Evolutionary conservation across 2,797 vertebrate genomes (phyloP), one percentile per base, ranked within the genome.

Genomic region (Periophthalmus magnuspinnatus): DNA sequence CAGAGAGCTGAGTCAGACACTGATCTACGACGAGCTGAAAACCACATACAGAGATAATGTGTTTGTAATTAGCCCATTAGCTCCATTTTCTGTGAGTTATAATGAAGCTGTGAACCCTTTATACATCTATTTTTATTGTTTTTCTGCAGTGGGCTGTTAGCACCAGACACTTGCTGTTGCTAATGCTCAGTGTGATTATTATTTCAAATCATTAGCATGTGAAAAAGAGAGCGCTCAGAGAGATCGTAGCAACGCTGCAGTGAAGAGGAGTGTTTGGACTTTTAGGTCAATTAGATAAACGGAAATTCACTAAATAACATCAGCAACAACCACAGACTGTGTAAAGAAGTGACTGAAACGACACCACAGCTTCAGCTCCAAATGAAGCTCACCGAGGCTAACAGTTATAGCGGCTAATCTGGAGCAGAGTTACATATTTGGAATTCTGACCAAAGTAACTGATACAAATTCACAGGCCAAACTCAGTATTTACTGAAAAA

Each of bases 51-150:
- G 50, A 52, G 19, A n/a, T 45, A 45, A 45, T 52, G n/a, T 28
- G n/a, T 62, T 62, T 14, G 1, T n/a, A 62, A 62, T 62, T 62
- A 61, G 11, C 34, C 36, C 14, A 59, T 9, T 59, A 59, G 56
- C 28, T 16, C 24, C 3, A 8, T 14, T 59, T 32, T 34, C 16
- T 62, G 38, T 0, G 2, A 22, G 34, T 22, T 21, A 62, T 62
- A 62, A 62, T 62, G 60, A 62, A 22, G n/a, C 13, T 36, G 21
- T 45, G 60, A 62, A n/a, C 34, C 34, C 36, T 45, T 45, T 13
- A 13, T 45, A 14, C 41, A 55, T 55, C 52, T 21, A 10, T 55
- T 57, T 14, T 57, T 57, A 28, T 57, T 57, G 22, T 57, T 13
- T 57, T 57, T 24, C 14, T 56, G 54, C 2, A 24, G 14, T 57